These are phyloP conservation scores for Hepsetus odoe DNA, from an alignment of 2,113 vertebrate species.

Conservation along the genomic window DNA sequence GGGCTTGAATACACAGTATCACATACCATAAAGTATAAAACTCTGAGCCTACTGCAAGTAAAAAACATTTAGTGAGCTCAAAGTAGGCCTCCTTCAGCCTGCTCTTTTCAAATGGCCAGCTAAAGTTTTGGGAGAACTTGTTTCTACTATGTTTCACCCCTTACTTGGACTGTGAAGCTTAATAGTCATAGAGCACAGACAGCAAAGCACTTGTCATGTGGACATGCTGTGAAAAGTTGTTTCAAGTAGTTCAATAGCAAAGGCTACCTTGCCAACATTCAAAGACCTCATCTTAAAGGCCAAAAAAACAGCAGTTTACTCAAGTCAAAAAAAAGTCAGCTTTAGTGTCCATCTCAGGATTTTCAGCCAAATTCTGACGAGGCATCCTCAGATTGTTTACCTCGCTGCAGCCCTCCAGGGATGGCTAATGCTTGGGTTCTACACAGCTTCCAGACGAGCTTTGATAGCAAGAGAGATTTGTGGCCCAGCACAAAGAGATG, in stretches of 20 bases:
- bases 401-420: not conserved
- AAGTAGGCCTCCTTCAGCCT: too few relatives aligned
- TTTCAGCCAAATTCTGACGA: not conserved
- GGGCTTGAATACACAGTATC: not conserved
- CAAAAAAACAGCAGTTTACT: conserved; percentile 5
- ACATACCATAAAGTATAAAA: too few relatives aligned
- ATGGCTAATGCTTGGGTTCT: not conserved
- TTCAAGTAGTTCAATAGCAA: not conserved
- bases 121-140: not conserved
- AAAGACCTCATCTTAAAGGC: conserved; percentile 17
- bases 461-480: conserved; percentile 21
- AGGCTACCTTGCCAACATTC: conserved; percentile 22
- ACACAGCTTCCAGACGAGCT: not conserved
- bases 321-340: not conserved
- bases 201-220: not conserved
- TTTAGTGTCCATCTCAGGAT: not conserved
- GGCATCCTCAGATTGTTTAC: conserved; percentile 2
- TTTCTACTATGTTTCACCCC: not conserved
- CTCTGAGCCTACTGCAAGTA: not conserved
- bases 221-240: not conserved
- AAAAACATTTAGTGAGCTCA: not conserved
- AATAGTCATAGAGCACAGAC: not conserved
- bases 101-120: not conserved
- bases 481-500: conserved; percentile 1
- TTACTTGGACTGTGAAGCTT: not conserved